Evolutionary conservation across 2,888 invertebrate species (phyloP), one percentile per base, ranked within the genome.

Genomic region (Drosophila emarginata): DNA sequence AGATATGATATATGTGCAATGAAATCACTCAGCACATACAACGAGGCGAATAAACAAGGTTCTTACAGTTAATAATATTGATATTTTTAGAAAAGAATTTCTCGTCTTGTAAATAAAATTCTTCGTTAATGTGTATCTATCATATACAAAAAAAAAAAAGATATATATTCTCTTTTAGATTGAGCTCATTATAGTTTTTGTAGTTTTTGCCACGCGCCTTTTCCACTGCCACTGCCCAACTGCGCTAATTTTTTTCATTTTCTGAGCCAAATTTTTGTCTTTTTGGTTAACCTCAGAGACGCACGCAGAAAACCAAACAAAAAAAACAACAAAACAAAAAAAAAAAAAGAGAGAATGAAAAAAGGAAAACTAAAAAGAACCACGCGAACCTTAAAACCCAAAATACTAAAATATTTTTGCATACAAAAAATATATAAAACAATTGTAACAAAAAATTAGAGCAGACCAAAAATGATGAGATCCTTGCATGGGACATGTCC

Each of bases 401-500:
- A 59, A 2, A 23, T n/a, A 23, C 23, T n/a, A n/a, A 75, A 74
- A 70, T 69, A 52, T 64, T 23, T 45, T 15, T 11, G 4, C 12
- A 45, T 26, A 26, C 26, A 26, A 26, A 18, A 18, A 1, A 18
- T 18, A 9, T 21, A 76, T n/a, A 71, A 69, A 78, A 78, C 79
- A 78, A 76, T 78, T 76, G 72, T 78, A 74, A 60, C 70, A 75
- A 78, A 78, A 79, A 79, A 79, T 79, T 78, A 71, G 79, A 72
- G 65, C 79, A 76, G 61, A 14, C 12, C 45, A 45, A 23, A 9
- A 45, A 63, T 53, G 53, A 45, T 32, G 64, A 23, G 40, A 57
- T 64, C 23, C 60, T 61, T 64, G 59, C 54, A 71, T 71, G 36
- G 51, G 58, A 15, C 51, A 59, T 51, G 18, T 45, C 45, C 45